These are phyloP conservation scores for Crambe crambe DNA, from an alignment of 37 sponge, comb jelly and placozoan genomes.

Conservation along the genomic window DNA sequence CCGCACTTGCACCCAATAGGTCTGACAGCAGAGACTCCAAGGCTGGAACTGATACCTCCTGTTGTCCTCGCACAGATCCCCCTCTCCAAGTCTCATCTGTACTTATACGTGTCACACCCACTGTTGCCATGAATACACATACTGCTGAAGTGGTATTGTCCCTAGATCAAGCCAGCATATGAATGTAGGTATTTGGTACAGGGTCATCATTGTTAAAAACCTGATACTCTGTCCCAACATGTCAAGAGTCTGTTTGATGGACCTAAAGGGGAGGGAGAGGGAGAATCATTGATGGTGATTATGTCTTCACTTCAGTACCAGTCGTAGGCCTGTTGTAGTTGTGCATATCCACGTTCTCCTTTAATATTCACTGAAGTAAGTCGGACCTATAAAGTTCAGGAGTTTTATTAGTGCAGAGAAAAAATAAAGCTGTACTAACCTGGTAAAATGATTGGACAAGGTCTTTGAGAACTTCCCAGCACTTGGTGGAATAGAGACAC, in stretches of 20 bases:
- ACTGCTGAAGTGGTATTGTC: neutral
- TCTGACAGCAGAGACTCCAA: neutral
- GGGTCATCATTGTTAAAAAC: neutral
- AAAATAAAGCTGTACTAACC: constrained; percentile 1
- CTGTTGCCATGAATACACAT: constrained; percentile 8
- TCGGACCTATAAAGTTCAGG: neutral
- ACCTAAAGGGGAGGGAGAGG: neutral
- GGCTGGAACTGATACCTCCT: neutral
- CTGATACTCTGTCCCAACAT: neutral
- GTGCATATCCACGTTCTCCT: neutral
- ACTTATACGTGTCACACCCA: neutral
- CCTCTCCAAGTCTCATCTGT: neutral
- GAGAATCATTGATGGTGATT: no score
- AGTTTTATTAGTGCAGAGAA: no score
- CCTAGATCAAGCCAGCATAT: neutral
- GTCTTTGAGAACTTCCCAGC: neutral
- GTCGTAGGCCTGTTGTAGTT: neutral
- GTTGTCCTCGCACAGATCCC: no score
- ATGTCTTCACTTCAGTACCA: no score
- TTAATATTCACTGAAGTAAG: neutral
- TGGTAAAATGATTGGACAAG: neutral
- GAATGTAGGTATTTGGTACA: neutral
- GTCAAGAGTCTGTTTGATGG: neutral
- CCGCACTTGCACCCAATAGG: neutral
- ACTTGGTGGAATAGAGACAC: neutral